Base-by-base conservation (phyloP, 2,113 vertebrate genomes). In the Cheilinus undulatus region DNA sequence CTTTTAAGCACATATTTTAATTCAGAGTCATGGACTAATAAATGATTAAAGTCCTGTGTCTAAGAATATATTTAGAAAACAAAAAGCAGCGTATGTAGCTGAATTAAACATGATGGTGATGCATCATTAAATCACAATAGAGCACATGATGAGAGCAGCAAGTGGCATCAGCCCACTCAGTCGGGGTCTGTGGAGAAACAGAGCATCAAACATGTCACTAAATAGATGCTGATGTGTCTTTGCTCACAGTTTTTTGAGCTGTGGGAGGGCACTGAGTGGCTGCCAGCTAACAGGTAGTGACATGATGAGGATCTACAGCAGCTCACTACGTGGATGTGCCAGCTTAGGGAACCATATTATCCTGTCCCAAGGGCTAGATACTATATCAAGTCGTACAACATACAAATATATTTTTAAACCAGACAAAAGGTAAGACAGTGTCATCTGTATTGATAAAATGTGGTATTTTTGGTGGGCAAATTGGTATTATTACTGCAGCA, bases 141-240 rank as follows among this genome's bases (percentile, higher is more conserved):
- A 76, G 22, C 50, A 32, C 54, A 48, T 40, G 57, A 57, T 45
- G 27, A 24, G 53, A 63, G 54, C 30, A 3, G 48, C 45, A 42
- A 42, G 40, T 42, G 40, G 40, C 40, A n/a, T 73, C 74, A 62
- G 32, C 66, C 30, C 42, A 15, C 69, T 75, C 72, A 58, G 60
- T 74, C 24, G 70, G 20, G 60, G 72, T 68, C 65, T 51, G 57
- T 38, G 20, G 56, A 68, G 75, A 79, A 79, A 64, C 72, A 58
- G 53, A 72, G 76, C 82, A 56, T 58, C 64, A 82, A 77, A 63
- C 67, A 58, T 84, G 54, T 72, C 69, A 27, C 57, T 56, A 53
- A 69, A 63, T 56, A 52, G 27, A 43, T 73, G 53, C 24, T 74
- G 79, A 80, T 70, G 79, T 78, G 78, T 73, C 71, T 76, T 80